Base-by-base conservation (phyloP, 2,797 vertebrate genomes). In the Mionectes olivaceus region DNA sequence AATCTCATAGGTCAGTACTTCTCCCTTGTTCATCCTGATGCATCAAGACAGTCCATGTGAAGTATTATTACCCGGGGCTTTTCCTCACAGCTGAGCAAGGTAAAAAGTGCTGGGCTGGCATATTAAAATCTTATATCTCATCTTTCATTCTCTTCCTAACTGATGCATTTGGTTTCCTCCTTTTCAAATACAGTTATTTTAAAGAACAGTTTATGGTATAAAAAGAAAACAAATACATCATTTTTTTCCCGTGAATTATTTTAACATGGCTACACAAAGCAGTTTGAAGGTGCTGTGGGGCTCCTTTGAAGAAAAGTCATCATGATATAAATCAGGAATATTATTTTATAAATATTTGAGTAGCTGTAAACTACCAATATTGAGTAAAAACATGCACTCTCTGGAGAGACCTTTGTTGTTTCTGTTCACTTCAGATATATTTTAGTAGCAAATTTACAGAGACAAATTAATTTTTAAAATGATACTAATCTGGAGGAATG, bases 401-500 rank as follows among this genome's bases (percentile, higher is more conserved):
- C n/a, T 78, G 41, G 43, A 61, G 64, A 70, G 8, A 47, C 56
- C 53, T n/a, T 61, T n/a, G 28, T 21, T 63, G 47, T 53, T 77
- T 49, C 35, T 64, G 1, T 69, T 41, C 32, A 2, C 28, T 53
- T 70, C 35, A 25, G 0, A 60, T 64, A 6, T 69, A 49, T 78
- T 59, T 78, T 44, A 82, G 35, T 39, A 89, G 41, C 46, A 69
- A 82, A 64, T 64, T 44, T 55, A 32, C 19, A 74, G 41, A 65
- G 44, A 30, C 13, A 57, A 63, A 69, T 30, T 41, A 2, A 39
- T 59, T 41, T 46, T 78, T 59, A 55, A 82, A 89, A 28, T 23
- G 0, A 11, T 41, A 18, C 5, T 23, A 5, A 60, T 74, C 1
- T 35, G 27, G 17, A n/a, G 30, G 39, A 52, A 8, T 1, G 1